These are phyloP conservation scores for Thecophora atra DNA, from an alignment of 2,888 invertebrate genomes.

Conservation along the genomic window DNA sequence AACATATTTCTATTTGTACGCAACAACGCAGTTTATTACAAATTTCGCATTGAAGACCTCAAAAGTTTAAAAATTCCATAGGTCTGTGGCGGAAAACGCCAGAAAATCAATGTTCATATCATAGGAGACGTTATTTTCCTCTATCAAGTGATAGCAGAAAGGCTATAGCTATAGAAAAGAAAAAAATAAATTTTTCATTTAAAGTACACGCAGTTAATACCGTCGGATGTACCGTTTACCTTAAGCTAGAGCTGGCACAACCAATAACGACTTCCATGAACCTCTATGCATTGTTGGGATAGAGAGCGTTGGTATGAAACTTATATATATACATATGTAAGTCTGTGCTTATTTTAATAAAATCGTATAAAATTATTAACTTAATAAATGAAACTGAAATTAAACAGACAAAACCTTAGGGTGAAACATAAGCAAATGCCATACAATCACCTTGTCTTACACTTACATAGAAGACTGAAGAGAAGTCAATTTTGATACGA, in stretches of 20 bases:
- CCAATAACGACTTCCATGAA: neutral
- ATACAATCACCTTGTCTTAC: neutral
- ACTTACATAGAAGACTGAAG: neutral
- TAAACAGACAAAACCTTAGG: constrained; percentile 15
- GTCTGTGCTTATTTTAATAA: constrained; percentile 14
- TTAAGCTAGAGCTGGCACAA: neutral
- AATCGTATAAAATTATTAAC: constrained; percentile 14
- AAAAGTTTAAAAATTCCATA: neutral
- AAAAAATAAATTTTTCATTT: constrained; percentile 38
- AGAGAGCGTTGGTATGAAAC: neutral
- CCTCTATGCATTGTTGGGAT: constrained; percentile 5
- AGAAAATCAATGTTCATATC: no score
- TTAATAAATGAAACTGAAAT: constrained; percentile 10
- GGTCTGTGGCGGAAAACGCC: neutral
- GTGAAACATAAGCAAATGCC: constrained; percentile 16
- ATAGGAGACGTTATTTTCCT: no score
- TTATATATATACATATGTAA: constrained; percentile 1
- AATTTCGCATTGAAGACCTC: no score
- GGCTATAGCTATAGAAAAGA: no score
- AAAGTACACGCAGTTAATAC: constrained; percentile 16
- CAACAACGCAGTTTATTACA: no score
- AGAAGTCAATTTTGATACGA: no score
- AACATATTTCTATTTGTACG: no score
- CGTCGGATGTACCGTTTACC: neutral
- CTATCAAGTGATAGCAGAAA: no score